Conservation (phyloP, 2,113 vertebrate species). For the Leptodactylus fuscus region DNA sequence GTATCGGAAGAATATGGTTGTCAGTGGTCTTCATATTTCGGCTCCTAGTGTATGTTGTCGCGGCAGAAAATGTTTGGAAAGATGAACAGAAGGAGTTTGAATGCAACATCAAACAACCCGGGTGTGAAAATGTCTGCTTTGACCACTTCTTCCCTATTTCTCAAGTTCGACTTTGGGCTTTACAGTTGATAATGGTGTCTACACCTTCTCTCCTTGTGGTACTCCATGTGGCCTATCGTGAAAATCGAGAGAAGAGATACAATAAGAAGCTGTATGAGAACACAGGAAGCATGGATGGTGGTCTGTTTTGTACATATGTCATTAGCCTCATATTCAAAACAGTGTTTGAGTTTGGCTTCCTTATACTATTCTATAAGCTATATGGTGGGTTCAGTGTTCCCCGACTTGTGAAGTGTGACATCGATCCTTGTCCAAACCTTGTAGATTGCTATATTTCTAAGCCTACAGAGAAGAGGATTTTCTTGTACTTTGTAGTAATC, state of each 20-base stretch:
- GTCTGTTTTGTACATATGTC: conserved; percentile 82
- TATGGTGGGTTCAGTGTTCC: conserved; percentile 83
- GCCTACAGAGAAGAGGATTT: conserved; percentile 87
- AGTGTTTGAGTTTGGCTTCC: conserved; percentile 79
- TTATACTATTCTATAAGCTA: conserved; percentile 83
- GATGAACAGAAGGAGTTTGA: conserved; percentile 84
- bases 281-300: conserved; percentile 77
- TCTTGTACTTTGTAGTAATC: conserved; percentile 81
- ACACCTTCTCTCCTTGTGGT: conserved; percentile 86
- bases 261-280: conserved; percentile 74
- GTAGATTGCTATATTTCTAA: conserved; percentile 85
- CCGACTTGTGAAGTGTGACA: conserved; percentile 74
- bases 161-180: conserved; percentile 85
- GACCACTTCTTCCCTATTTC: conserved; percentile 89
- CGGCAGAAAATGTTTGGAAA: conserved; percentile 88
- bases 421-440: conserved; percentile 80
- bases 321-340: conserved; percentile 84
- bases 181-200: conserved; percentile 89
- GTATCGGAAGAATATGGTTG: conserved; percentile 84
- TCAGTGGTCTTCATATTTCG: conserved; percentile 83
- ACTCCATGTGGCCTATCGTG: conserved; percentile 83
- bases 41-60: conserved; percentile 83
- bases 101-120: conserved; percentile 85
- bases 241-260: conserved; percentile 77
- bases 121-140: conserved; percentile 89